Conservation (phyloP, 2,888 invertebrate genomes). For the Brachyopa scutellaris region DNA sequence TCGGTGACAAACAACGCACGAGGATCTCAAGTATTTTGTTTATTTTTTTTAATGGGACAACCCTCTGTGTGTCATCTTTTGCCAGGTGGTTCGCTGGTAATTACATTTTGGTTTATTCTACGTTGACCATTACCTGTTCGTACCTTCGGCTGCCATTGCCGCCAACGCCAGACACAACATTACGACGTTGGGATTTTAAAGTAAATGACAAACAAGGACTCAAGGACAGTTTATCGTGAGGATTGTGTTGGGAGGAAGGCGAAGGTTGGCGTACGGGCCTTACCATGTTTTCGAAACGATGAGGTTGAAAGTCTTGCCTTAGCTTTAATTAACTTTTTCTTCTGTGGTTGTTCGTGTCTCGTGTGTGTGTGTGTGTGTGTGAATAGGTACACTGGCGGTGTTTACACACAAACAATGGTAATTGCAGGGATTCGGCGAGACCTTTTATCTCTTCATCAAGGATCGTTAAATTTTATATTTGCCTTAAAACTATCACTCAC, state of each 20-base stretch:
- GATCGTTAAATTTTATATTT: constrained; percentile 1
- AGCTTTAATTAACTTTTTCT: too few relatives aligned
- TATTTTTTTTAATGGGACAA: constrained; percentile 16
- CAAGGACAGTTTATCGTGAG: too few relatives aligned
- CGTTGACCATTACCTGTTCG: constrained; percentile 38
- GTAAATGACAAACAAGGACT: not conserved
- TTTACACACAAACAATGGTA: too few relatives aligned
- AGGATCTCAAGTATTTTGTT: not conserved
- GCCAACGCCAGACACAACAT: constrained; percentile 5
- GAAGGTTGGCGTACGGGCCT: too few relatives aligned
- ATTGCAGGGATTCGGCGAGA: too few relatives aligned
- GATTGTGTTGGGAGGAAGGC: too few relatives aligned
- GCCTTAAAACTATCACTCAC: constrained; percentile 4
- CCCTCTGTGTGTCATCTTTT: not conserved
- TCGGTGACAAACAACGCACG: not conserved
- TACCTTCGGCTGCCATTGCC: not conserved
- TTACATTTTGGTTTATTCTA: too few relatives aligned
- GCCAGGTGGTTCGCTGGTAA: constrained; percentile 17
- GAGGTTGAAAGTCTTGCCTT: too few relatives aligned
- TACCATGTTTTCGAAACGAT: too few relatives aligned
- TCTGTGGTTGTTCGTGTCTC: too few relatives aligned
- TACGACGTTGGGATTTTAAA: constrained; percentile 8
- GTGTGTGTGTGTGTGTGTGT: too few relatives aligned
- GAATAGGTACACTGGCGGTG: too few relatives aligned
- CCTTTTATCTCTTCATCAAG: constrained; percentile 37